Conservation (phyloP, 2,888 invertebrate genomes). For the Erebia ligea region DNA sequence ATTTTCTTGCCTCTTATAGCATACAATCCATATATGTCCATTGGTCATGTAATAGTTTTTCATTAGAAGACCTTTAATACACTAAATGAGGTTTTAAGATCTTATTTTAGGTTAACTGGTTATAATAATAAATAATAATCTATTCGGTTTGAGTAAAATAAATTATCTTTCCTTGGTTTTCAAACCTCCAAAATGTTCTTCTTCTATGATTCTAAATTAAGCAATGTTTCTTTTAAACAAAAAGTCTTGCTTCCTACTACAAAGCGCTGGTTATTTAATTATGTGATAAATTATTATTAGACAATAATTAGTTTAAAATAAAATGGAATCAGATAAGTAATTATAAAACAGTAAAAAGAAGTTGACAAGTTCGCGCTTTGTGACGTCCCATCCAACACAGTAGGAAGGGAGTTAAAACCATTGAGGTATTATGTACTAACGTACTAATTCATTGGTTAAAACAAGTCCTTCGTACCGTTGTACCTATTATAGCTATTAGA, state of each 20-base stretch:
- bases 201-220: too few species aligned
- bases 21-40: slow-evolving; percentile 30
- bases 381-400: not conserved
- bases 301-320: not conserved
- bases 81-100: not conserved
- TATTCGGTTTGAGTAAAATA: too few species aligned
- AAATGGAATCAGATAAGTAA: not conserved
- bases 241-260: too few species aligned
- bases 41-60: slow-evolving; percentile 31
- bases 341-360: not conserved
- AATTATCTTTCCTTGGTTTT: too few species aligned
- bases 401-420: not conserved
- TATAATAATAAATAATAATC: too few species aligned
- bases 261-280: too few species aligned
- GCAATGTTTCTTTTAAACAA: too few species aligned
- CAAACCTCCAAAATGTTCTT: too few species aligned
- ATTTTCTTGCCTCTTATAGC: slow-evolving; percentile 26
- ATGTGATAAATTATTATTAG: too few species aligned
- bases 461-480: not conserved
- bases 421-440: too few species aligned
- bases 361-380: not conserved
- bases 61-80: slow-evolving; percentile 21
- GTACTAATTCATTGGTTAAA: too few species aligned
- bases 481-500: too few species aligned
- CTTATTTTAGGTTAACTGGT: not conserved